Evolutionary conservation across 2,113 vertebrate genomes (phyloP), one percentile per base, ranked within the genome.

Genomic region (Typhlomys cinereus): DNA sequence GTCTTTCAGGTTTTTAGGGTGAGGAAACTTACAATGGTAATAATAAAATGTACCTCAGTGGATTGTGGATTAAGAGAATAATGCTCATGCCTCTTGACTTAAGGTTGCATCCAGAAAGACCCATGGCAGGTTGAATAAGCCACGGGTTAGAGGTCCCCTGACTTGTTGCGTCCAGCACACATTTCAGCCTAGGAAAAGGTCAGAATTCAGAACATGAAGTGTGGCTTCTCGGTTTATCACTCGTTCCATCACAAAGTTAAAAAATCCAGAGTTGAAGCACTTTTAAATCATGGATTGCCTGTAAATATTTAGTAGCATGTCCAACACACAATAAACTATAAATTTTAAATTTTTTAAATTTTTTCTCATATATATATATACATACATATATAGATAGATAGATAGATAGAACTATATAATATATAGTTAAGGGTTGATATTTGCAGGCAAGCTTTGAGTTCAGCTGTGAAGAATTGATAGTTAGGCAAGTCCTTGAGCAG

Each of bases 1-100:
- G 76, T 46, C 34, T 75, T 62, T 44, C 74, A 1, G 8, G 2
- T 62, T 84, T 70, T 66, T 59, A 18, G 11, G 21, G 36, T 2
- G 25, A 41, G 34, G 39, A 8, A 23, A 73, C 90, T 89, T 70
- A 90, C 90, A 85, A 70, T 92, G 70, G 75, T 74, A 36, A 78
- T 90, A 66, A 92, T 44, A 89, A 31, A 76, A 54, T 48, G 83
- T 36, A 31, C 36, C 54, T 88, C 59, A 86, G 61, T 76, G 50
- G 46, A 15, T 57, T 94, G 50, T 66, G 29, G 14, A 71, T 85
- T 85, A 83, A 92, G 67, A 78, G 44, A 41, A 29, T 67, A 69
- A 41, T 5, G 15, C 34, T 34, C 13, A 69, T 39, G 31, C 3
- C 9, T 54, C 34, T 70, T 13, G 2, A 34, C 31, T 39, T 46